phyloP scores from a whole-genome alignment of 2,113 vertebrate genomes.

The Sisor rabdophorus region DNA sequence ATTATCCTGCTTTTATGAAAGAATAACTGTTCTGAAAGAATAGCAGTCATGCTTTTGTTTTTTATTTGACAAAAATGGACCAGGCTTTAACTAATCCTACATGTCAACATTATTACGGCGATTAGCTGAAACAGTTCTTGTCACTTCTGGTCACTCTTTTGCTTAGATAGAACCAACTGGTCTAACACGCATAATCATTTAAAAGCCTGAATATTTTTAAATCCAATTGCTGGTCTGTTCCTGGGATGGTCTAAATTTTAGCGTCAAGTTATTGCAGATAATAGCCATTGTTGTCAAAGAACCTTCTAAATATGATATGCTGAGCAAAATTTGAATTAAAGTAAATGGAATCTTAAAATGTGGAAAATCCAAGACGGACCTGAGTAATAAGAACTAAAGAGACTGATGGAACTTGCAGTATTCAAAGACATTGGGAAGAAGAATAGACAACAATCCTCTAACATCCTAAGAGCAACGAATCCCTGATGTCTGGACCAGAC shows the following conservation, averaged over 20 bases:
- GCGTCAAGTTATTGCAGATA: slow-evolving; percentile 4
- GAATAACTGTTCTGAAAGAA: not conserved
- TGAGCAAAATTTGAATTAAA: slow-evolving; percentile 22
- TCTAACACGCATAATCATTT: not conserved
- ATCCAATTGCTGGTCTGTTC: slow-evolving; percentile 3
- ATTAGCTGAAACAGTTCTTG: slow-evolving; percentile 18
- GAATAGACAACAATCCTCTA: slow-evolving; percentile 13
- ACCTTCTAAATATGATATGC: slow-evolving; percentile 20
- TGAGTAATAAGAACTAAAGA: slow-evolving; percentile 15
- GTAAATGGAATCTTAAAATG: slow-evolving; percentile 3
- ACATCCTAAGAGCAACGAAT: slow-evolving; percentile 26
- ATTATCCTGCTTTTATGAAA: not conserved
- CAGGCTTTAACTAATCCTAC: not conserved
- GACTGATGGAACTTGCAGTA: slow-evolving; percentile 14
- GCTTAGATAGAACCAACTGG: slow-evolving; percentile 9
- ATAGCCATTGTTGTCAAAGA: slow-evolving; percentile 10
- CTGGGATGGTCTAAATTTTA: not conserved
- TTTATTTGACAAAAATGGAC: not conserved
- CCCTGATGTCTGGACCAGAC: slow-evolving; percentile 20
- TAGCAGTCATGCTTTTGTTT: not conserved
- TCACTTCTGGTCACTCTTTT: slow-evolving; percentile 4
- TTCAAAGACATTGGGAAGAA: slow-evolving; percentile 7
- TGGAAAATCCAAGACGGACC: slow-evolving; percentile 39
- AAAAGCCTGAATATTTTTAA: not conserved
- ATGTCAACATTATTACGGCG: not conserved